Base-by-base conservation (phyloP, 2,797 vertebrate genomes). In the Xenentodon cancila region DNA sequence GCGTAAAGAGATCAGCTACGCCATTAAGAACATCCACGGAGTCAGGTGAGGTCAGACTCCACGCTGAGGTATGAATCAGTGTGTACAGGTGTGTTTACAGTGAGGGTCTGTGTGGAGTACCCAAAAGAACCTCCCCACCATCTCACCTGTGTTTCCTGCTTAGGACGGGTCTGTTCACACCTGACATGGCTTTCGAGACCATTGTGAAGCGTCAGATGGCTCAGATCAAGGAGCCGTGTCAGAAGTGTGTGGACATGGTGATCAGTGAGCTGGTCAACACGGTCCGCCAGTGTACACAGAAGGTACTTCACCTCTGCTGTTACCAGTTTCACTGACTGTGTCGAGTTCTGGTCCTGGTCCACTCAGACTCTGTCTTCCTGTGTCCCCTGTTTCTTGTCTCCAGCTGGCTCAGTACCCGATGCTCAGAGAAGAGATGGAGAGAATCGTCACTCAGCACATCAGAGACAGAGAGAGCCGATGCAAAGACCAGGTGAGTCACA, bases 181-280 rank as follows among this genome's bases (percentile, higher is more conserved):
- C 96, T 17, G 96, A 98, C 92, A 98, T 98, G 97, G 96, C 96
- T 53, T 98, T 97, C 84, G 97, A 98, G 94, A 98, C 96, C 48
- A 97, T 98, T 77, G 96, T 98, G 88, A 98, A 98, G 93, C 95
- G 97, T 75, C 96, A 95, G 93, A 96, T 97, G 54, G 95, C 93
- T 92, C 96, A 96, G 94, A 96, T 94, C 85, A 97, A 97, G 92
- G 96, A 97, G 16, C 97, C 97, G 32, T 98, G 96, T 93, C 93
- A 97, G 94, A 98, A 98, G 89, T 97, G 96, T 88, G 96, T 98
- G 72, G 97, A 98, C 91, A 93, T 98, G 95, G 96, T 98, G 92
- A 97, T 98, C 91, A 94, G 88, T 50, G 97, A 98, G 89, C 94
- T 98, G 87, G 96, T 97, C 89, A 96, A 92, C 95, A 98, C 96